These are phyloP conservation scores for Benitochromis conjunctus DNA, from an alignment of 2,113 vertebrate species.

Conservation along the genomic window DNA sequence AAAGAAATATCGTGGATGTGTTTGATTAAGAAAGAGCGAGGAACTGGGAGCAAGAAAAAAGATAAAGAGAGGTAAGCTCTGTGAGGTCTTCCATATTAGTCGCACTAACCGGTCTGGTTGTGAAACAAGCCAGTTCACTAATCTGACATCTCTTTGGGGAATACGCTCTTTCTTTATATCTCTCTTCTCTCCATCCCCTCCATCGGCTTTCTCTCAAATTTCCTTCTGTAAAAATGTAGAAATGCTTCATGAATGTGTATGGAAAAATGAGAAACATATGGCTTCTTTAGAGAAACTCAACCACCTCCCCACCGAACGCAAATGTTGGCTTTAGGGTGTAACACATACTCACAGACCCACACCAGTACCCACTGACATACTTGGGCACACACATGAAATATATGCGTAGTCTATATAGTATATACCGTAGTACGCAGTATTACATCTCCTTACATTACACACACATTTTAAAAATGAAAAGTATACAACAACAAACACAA, in stretches of 20 bases:
- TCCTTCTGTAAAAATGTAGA: constrained; percentile 51
- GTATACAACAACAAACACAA: neutral
- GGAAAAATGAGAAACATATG: constrained; percentile 65
- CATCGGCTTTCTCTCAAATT: neutral
- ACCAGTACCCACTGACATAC: constrained; percentile 25
- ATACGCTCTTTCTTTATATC: constrained; percentile 50
- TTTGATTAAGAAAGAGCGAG: neutral
- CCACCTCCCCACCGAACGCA: constrained; percentile 43
- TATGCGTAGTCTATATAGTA: neutral
- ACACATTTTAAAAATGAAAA: neutral
- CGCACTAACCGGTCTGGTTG: constrained; percentile 41
- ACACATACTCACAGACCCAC: constrained; percentile 38
- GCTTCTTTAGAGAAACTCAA: constrained; percentile 21
- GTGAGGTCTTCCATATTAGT: constrained; percentile 62
- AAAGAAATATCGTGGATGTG: neutral
- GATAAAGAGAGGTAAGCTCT: constrained; percentile 28
- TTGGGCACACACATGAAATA: neutral
- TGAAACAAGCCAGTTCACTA: constrained; percentile 65
- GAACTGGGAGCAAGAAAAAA: neutral
- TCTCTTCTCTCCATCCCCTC: constrained; percentile 14
- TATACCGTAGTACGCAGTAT: neutral
- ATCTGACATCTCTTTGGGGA: constrained; percentile 63
- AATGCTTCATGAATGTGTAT: constrained; percentile 68
- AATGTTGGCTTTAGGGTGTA: constrained; percentile 62
- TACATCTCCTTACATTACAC: neutral